These are phyloP conservation scores for Cheumatopsyche charites DNA, from an alignment of 1,140 invertebrate species.

Conservation along the genomic window DNA sequence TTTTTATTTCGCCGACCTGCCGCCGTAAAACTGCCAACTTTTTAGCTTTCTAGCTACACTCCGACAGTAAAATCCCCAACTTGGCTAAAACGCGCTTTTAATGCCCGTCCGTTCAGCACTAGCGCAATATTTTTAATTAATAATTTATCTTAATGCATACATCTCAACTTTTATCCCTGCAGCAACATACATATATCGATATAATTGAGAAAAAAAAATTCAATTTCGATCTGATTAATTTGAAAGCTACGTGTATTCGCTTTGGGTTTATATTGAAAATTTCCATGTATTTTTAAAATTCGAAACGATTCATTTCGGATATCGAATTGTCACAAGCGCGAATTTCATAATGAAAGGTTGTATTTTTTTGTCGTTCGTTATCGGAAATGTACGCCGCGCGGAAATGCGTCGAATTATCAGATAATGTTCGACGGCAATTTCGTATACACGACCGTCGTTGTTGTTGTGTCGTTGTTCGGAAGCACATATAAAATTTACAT, in stretches of 20 bases:
- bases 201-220: too few species aligned
- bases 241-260: too few species aligned
- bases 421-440: conserved; percentile 1
- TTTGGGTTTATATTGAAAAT: too few species aligned
- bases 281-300: background rate
- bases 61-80: background rate
- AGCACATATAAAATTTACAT: too few species aligned
- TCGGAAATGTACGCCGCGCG: background rate
- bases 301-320: background rate
- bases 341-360: background rate
- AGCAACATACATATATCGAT: background rate
- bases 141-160: too few species aligned
- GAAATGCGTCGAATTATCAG: conserved; percentile 1
- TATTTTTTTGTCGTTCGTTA: conserved; percentile 9
- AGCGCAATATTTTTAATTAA: too few species aligned
- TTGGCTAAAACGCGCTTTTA: conserved; percentile 1
- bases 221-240: too few species aligned
- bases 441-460: background rate
- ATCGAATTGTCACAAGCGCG: background rate
- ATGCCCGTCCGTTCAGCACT: background rate
- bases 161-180: too few species aligned
- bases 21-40: conserved; percentile 22
- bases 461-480: too few species aligned
- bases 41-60: conserved; percentile 14
- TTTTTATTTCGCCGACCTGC: conserved; percentile 11